phyloP scores from a whole-genome alignment of 2,888 invertebrate species.

The Frankliniella fusca region DNA sequence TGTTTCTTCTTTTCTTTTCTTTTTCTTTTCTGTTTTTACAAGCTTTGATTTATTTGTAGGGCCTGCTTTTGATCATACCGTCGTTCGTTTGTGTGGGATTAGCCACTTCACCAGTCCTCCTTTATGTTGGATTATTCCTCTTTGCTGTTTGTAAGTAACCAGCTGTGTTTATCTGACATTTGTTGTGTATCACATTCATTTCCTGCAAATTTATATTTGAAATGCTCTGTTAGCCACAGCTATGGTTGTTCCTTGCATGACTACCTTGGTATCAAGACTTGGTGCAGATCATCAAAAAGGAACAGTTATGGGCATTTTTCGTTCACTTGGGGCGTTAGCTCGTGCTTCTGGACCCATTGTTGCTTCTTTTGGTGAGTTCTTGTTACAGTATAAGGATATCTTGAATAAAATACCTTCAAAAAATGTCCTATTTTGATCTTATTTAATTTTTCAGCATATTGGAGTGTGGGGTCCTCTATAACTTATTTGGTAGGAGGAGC shows the following conservation, averaged over 20 bases:
- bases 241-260: slow-evolving; percentile 94
- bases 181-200: slow-evolving; percentile 16
- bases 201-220: background rate
- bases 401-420: background rate
- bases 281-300: slow-evolving; percentile 82
- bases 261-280: slow-evolving; percentile 82
- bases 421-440: slow-evolving; percentile 28
- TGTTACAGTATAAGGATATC: slow-evolving; percentile 7
- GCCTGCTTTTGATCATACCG: slow-evolving; percentile 78
- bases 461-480: slow-evolving; percentile 78
- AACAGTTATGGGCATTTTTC: slow-evolving; percentile 85
- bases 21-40: background rate
- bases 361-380: slow-evolving; percentile 68
- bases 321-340: slow-evolving; percentile 91
- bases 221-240: slow-evolving; percentile 62
- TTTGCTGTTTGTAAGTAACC: slow-evolving; percentile 81
- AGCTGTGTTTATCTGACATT: slow-evolving; percentile 28
- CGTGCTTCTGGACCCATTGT: slow-evolving; percentile 86
- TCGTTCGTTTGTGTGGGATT: slow-evolving; percentile 81
- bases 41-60: slow-evolving; percentile 47
- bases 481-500: slow-evolving; percentile 80
- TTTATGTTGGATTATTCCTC: slow-evolving; percentile 79
- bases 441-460: slow-evolving; percentile 64
- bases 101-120: slow-evolving; percentile 55
- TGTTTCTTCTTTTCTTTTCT: background rate